phyloP scores from a whole-genome alignment of 30 jellyfish, hydroid and myxozoan genomes.

The Chrysaora quinquecirrha region DNA sequence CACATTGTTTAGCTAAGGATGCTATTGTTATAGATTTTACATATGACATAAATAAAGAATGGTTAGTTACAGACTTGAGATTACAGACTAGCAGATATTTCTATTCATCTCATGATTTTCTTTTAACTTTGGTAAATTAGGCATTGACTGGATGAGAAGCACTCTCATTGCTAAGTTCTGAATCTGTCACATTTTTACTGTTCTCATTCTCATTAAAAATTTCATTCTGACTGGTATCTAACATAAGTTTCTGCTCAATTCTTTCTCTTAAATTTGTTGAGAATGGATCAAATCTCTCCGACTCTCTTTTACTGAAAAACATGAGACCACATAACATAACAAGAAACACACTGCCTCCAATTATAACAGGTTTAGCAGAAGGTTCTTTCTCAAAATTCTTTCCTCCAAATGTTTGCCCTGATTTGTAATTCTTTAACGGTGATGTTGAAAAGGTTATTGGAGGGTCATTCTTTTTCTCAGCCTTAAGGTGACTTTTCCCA shows the following conservation, averaged over 20 bases:
- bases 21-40: no score
- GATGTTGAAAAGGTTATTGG: conserved; percentile 52
- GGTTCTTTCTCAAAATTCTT: neutral
- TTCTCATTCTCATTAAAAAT: no score
- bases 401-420: conserved; percentile 53
- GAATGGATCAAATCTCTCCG: conserved; percentile 24
- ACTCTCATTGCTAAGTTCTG: neutral
- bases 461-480: neutral
- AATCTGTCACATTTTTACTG: neutral
- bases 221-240: no score
- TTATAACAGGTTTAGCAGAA: conserved; percentile 1
- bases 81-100: no score
- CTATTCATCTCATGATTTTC: no score
- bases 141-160: no score
- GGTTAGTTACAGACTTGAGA: no score
- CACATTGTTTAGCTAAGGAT: no score
- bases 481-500: neutral
- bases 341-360: conserved; percentile 12
- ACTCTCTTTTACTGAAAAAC: conserved; percentile 26
- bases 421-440: conserved; percentile 32
- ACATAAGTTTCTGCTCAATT: neutral
- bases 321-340: conserved; percentile 1
- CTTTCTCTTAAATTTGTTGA: conserved; percentile 19
- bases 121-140: no score
- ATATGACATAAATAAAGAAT: no score